Evolutionary conservation across 2,797 vertebrate species (phyloP).

Genomic region (Astyanax mexicanus): DNA sequence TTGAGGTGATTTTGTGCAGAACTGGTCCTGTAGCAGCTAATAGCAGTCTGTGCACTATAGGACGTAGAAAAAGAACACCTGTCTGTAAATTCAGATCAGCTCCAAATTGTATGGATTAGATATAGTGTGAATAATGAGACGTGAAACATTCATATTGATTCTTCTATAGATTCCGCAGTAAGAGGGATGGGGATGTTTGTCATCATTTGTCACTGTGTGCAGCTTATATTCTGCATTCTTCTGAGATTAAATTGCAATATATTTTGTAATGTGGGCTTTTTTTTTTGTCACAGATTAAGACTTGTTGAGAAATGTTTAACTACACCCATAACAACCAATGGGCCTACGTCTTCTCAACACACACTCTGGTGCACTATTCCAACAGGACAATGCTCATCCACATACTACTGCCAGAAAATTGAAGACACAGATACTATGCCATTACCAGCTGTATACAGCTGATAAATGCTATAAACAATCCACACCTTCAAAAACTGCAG

Average conservation of each 20-base stretch:
- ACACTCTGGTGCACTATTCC: no score
- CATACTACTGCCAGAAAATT: no score
- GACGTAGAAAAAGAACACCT: neutral
- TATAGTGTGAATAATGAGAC: constrained; percentile 4
- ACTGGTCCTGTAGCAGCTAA: neutral
- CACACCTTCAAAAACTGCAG: no score
- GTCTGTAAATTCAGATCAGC: neutral
- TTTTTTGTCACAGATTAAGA: neutral
- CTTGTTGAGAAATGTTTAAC: no score
- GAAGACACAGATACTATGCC: no score
- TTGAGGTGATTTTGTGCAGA: constrained; percentile 7
- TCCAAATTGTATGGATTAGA: neutral
- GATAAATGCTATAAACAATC: no score
- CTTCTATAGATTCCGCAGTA: no score
- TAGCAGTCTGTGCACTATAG: neutral
- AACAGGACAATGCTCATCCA: no score
- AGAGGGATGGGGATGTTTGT: neutral
- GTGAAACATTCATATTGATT: constrained; percentile 6
- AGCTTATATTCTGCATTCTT: neutral
- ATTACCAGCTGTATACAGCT: no score
- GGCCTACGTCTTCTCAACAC: no score
- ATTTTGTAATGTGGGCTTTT: neutral
- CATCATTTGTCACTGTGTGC: neutral
- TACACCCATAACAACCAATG: no score
- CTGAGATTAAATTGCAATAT: neutral